Percentiles rank a stretch among this genome's conserved stretches.
phyloP scores from a whole-genome alignment of 2,797 vertebrate species.

The Hippoglossus hippoglossus region DNA sequence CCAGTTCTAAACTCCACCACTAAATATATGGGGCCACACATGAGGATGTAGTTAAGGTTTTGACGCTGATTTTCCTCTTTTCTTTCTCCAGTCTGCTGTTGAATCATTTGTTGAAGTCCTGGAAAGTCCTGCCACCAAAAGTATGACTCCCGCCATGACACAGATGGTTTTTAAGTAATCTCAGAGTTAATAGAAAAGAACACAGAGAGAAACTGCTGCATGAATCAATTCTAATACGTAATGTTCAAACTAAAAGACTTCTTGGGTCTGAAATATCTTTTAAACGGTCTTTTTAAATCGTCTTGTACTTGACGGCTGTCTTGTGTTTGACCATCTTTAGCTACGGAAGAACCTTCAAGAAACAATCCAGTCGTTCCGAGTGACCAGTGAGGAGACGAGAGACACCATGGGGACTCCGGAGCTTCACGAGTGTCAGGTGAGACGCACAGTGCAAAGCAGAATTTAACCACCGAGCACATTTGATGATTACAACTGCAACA shows the following conservation, averaged over 20 bases:
- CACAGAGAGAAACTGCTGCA: neutral
- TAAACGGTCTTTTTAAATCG: neutral
- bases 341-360: conserved; percentile 89
- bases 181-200: neutral
- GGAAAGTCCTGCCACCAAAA: conserved; percentile 89
- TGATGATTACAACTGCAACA: too few species aligned
- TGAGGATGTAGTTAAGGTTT: neutral
- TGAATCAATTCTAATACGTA: neutral
- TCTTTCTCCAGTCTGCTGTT: conserved; percentile 87
- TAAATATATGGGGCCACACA: neutral
- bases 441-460: too few species aligned
- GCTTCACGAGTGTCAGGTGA: conserved; percentile 88
- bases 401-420: conserved; percentile 74
- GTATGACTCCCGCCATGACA: conserved; percentile 68
- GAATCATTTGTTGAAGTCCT: conserved; percentile 88
- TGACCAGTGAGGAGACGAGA: conserved; percentile 93
- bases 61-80: neutral
- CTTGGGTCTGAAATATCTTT: too few species aligned
- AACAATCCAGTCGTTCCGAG: conserved; percentile 90
- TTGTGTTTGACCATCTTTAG: conserved; percentile 68
- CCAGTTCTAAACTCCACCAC: too few species aligned
- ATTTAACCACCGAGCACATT: neutral
- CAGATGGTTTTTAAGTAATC: too few species aligned
- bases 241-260: too few species aligned
- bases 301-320: neutral